A percentile compares a stretch with the other conserved stretches of the same genome.
Evolutionary conservation across 1,140 invertebrate species (phyloP).

Genomic region (Drosophila ohnishii): DNA sequence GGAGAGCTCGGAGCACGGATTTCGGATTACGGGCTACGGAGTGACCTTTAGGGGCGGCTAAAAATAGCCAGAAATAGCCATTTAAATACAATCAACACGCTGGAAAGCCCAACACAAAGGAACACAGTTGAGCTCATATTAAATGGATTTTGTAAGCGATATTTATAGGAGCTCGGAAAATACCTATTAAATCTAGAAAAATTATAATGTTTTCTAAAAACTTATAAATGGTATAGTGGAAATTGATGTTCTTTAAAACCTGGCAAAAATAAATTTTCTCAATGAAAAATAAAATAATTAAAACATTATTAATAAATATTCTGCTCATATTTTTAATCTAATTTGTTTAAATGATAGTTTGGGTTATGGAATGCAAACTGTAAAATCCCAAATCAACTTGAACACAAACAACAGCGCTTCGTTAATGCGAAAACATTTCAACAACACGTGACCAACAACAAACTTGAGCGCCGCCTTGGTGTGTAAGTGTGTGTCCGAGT

Average conservation of each 20-base stretch:
- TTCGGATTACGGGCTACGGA: constrained; percentile 20
- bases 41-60: constrained; percentile 66
- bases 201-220: neutral
- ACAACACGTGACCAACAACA: constrained; percentile 79
- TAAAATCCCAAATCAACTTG: constrained; percentile 32
- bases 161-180: neutral
- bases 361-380: constrained; percentile 9
- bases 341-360: neutral
- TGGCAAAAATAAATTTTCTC: too few relatives aligned
- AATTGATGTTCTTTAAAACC: too few relatives aligned
- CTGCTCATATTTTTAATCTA: too few relatives aligned
- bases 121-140: constrained; percentile 9
- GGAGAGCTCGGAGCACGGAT: constrained; percentile 4
- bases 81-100: constrained; percentile 67
- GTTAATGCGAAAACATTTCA: constrained; percentile 65
- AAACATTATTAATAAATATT: neutral
- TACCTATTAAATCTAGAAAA: neutral
- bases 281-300: neutral
- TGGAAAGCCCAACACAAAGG: constrained; percentile 58
- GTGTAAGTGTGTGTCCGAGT: constrained; percentile 14
- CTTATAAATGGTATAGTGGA: too few relatives aligned
- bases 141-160: neutral
- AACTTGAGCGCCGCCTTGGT: constrained; percentile 41
- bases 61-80: constrained; percentile 56
- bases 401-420: constrained; percentile 49